Evolutionary conservation across 2,888 invertebrate species (phyloP).

Genomic region (Heteromurus nitidus): DNA sequence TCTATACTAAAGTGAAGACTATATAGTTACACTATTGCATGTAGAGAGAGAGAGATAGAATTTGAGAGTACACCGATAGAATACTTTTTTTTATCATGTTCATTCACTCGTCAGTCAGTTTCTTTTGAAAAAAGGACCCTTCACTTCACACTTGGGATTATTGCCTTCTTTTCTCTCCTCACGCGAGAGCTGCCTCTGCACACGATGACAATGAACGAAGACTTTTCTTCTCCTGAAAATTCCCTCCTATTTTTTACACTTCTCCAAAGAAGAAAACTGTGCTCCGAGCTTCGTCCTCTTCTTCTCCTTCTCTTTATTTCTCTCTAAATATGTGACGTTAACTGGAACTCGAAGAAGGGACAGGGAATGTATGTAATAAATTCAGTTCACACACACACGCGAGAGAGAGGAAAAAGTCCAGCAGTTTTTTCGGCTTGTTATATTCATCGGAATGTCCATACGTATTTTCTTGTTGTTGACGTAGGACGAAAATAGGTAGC

Average conservation of each 20-base stretch:
- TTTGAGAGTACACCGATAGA: too few relatives aligned
- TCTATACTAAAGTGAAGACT: too few relatives aligned
- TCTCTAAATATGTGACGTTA: slow-evolving; percentile 32
- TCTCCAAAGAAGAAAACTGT: slow-evolving; percentile 13
- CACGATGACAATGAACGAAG: slow-evolving; percentile 59
- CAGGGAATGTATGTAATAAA: neutral
- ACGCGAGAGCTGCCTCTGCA: slow-evolving; percentile 13
- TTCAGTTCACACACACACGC: neutral
- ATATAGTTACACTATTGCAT: neutral
- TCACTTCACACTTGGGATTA: slow-evolving; percentile 66
- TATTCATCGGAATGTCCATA: neutral
- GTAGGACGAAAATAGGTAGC: neutral
- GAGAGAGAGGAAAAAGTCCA: slow-evolving; percentile 35
- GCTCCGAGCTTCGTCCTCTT: neutral
- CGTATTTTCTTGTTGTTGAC: slow-evolving; percentile 16
- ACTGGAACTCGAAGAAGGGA: neutral
- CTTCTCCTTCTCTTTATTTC: slow-evolving; percentile 7
- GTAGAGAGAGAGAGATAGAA: neutral
- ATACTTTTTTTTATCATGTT: too few relatives aligned
- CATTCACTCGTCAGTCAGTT: slow-evolving; percentile 28
- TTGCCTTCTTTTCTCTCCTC: slow-evolving; percentile 40
- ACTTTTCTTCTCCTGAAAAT: slow-evolving; percentile 16
- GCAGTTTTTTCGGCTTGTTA: slow-evolving; percentile 6
- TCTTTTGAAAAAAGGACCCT: slow-evolving; percentile 60
- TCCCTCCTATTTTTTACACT: neutral